Base-by-base conservation (phyloP, 2,797 vertebrate genomes). In the Parotocinclus haroldoi region DNA sequence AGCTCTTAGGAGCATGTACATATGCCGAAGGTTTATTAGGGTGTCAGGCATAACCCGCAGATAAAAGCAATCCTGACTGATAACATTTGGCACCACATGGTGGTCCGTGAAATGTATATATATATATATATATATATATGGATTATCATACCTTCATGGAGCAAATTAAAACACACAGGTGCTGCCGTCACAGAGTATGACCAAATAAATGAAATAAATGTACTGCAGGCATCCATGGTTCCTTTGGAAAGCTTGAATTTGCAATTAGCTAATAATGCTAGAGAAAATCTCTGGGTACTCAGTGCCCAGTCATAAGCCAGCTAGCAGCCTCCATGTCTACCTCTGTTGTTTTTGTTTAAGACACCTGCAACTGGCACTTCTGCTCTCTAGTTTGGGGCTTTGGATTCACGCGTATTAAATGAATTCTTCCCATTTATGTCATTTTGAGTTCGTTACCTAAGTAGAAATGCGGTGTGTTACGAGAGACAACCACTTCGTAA, bases 131-230 rank as follows among this genome's bases (percentile, higher is more conserved):
- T 78, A 88, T 86, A 87, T 80, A 87, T 83, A 80, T 78, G 68
- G 66, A 80, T 80, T 81, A 82, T 80, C 62, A 78, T 74, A 76
- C 81, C 76, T 82, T 82, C 77, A 71, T 65, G 64, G 45, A 75
- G 77, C 78, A 79, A 85, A 84, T 86, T 82, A 81, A 84, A 86
- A 75, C 78, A 80, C 84, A 84, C 78, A 85, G 66, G 76, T 73
- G 54, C 66, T 68, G 73, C 76, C 68, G 79, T 84, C 74, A 66
- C 55, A 36, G 17, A 67, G 74, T 77, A 77, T 69, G 64, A 73
- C n/a, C n/a, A n/a, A n/a, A n/a, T 50, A 61, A 67, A 76, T 71
- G 73, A 84, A 80, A 84, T 72, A 77, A 79, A 76, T 52, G 39
- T 37, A 44, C 27, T 63, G 65, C 65, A 81, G 70, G 58, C 73